A percentile compares a stretch with the other conserved stretches of the same genome.
Conservation (phyloP, 2,888 invertebrate species). For the Ommatoiulus sabulosus region DNA sequence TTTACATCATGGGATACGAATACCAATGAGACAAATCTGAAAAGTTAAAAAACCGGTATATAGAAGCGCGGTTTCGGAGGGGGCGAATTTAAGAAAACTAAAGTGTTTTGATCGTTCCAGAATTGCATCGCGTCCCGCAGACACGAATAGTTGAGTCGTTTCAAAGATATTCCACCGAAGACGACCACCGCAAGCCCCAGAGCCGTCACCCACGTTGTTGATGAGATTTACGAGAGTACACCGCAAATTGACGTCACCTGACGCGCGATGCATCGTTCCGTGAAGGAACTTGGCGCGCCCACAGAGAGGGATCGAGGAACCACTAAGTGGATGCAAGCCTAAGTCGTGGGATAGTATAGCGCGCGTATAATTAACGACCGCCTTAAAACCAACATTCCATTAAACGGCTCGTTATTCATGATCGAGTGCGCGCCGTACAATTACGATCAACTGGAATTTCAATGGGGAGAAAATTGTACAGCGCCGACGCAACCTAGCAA, state of each 20-base stretch:
- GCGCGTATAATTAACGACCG: neutral
- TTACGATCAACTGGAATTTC: conserved; percentile 31
- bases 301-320: neutral
- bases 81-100: no score
- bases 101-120: no score
- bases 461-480: neutral
- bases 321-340: neutral
- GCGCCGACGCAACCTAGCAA: neutral
- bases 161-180: neutral
- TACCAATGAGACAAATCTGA: no score
- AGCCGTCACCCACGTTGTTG: neutral
- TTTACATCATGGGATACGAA: no score
- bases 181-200: neutral
- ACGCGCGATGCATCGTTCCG: neutral
- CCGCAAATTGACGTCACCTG: neutral
- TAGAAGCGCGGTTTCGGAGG: no score
- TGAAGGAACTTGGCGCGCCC: neutral
- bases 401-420: conserved; percentile 30
- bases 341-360: neutral
- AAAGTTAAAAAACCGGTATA: no score
- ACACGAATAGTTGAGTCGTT: neutral
- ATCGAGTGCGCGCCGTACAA: conserved; percentile 7
- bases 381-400: conserved; percentile 41
- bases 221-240: neutral
- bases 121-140: no score